Base-by-base conservation (phyloP, 2,888 invertebrate species). In the Pristionchus mayeri region DNA sequence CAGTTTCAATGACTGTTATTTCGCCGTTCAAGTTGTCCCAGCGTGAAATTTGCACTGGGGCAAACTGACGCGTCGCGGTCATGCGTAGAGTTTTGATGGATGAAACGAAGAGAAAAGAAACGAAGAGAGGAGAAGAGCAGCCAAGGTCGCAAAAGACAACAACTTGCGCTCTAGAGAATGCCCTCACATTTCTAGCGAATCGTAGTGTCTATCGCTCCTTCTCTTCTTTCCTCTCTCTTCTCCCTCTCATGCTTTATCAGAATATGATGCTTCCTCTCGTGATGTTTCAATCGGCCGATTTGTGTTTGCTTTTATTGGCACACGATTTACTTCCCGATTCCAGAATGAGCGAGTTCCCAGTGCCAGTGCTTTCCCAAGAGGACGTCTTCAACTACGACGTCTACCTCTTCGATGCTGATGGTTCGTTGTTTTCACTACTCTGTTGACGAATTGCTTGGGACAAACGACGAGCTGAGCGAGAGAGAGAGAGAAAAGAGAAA, bases 351-450 rank as follows among this genome's bases (percentile, higher is more conserved):
- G 63, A 63, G 27, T 34, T 63, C 16, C 63, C 63, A 6, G 63
- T 63, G 13, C 75, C 75, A 11, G 21, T 27, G 37, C 75, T 75
- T 21, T 21, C 37, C 6, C 24, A 75, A 24, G 75, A 75, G 40
- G 21, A 6, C 37, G 13, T 75, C 40, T 75, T 11, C 40, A 21
- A 75, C 24, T 75, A 44, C 75, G 44, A 75, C 40, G 27, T 40
- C 21, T 75, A 75, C n/a, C 75, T 75, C 7, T 40, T 75, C 24
- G 75, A 75, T 75, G 75, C 75, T 44, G 75, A 75, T 75, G 75
- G 75, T 75, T 4, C 9, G 3, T 40, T 75, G 9, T 21, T 63
- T 63, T 16, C 13, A 34, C 34, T 30, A 11, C 13, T 27, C 13
- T 63, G 16, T 54, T 21, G 7, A 16, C 48, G 48, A 48, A 48